Conservation (phyloP, 2,113 vertebrate genomes). For the Podarcis raffonei region DNA sequence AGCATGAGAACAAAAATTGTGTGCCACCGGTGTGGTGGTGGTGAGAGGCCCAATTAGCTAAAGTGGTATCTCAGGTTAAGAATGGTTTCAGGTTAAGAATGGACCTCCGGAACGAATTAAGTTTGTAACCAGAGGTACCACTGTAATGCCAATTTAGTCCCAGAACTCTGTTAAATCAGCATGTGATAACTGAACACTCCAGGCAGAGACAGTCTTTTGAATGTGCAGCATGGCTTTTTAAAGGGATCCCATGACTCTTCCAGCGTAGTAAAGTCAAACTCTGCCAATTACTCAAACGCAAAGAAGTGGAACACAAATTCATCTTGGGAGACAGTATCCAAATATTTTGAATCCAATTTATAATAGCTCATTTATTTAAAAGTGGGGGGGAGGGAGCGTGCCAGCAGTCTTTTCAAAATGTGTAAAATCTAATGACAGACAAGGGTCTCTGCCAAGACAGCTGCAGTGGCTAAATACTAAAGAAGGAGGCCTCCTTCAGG, state of each 20-base stretch:
- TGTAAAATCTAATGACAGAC: slow-evolving; percentile 24
- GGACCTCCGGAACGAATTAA: too few relatives aligned
- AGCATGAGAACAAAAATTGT: too few relatives aligned
- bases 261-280: not conserved
- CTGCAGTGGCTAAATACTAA: slow-evolving; percentile 23
- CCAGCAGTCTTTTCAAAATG: slow-evolving; percentile 23
- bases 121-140: too few relatives aligned
- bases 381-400: not conserved
- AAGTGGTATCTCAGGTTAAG: too few relatives aligned
- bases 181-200: not conserved
- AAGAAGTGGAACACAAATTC: slow-evolving; percentile 6
- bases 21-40: too few relatives aligned
- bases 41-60: too few relatives aligned
- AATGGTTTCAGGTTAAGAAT: too few relatives aligned
- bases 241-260: not conserved
- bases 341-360: not conserved
- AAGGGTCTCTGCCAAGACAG: slow-evolving; percentile 27
- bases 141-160: not conserved
- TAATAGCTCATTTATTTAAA: not conserved
- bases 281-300: not conserved
- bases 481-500: slow-evolving; percentile 36
- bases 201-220: not conserved
- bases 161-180: not conserved
- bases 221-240: not conserved
- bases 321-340: not conserved